Evolutionary conservation across 92 coral and sea anemone species (phyloP).

Genomic region (Desmophyllum pertusum): DNA sequence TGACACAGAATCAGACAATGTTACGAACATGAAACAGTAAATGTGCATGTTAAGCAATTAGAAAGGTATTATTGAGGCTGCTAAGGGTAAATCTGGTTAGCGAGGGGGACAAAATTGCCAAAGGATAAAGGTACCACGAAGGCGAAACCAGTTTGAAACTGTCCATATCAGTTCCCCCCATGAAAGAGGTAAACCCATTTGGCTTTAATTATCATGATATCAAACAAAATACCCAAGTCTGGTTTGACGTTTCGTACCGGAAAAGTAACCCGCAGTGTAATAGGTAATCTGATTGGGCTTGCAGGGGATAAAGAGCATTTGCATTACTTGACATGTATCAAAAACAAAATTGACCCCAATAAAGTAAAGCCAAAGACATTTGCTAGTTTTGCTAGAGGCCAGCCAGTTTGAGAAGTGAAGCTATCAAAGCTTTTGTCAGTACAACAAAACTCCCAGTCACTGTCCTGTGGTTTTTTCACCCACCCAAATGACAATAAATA

Average conservation of each 20-base stretch:
- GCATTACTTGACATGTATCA: slow-evolving; percentile 54
- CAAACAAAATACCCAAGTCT: slow-evolving; percentile 53
- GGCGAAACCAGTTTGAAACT: slow-evolving; percentile 5
- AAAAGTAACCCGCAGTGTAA: slow-evolving; percentile 58
- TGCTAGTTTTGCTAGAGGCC: slow-evolving; percentile 46
- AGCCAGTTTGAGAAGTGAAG: slow-evolving; percentile 54
- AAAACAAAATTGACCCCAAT: slow-evolving; percentile 52
- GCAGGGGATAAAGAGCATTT: slow-evolving; percentile 50
- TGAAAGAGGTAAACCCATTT: slow-evolving; percentile 48
- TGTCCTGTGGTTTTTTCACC: slow-evolving; percentile 49
- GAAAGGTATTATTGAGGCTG: slow-evolving; percentile 41
- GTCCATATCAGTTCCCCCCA: slow-evolving; percentile 33
- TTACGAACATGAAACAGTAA: slow-evolving; percentile 47
- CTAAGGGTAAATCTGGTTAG: slow-evolving; percentile 26
- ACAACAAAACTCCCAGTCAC: slow-evolving; percentile 40
- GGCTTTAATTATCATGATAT: slow-evolving; percentile 56
- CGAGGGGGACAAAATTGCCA: slow-evolving; percentile 14
- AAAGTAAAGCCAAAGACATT: slow-evolving; percentile 58
- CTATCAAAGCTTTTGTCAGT: slow-evolving; percentile 36
- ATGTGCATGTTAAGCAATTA: slow-evolving; percentile 35
- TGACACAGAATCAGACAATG: slow-evolving; percentile 34
- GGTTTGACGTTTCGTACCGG: slow-evolving; percentile 52
- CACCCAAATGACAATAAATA: slow-evolving; percentile 45
- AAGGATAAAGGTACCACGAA: not conserved
- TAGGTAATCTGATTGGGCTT: slow-evolving; percentile 55